Conservation (phyloP, 2,888 invertebrate genomes). For the Horisme vitalbata region DNA sequence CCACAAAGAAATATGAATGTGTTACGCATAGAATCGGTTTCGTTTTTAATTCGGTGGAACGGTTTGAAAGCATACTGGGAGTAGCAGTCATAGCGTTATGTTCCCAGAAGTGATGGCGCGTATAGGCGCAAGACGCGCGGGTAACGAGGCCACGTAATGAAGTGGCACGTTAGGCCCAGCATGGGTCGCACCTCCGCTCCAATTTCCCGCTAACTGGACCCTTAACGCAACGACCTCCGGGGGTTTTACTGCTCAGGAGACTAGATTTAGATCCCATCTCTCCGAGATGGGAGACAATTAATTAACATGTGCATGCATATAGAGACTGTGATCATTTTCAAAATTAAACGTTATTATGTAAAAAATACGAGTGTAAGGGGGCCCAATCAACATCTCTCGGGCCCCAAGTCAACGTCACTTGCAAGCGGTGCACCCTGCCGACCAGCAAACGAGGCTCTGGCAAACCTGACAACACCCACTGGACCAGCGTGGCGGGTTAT, state of each 20-base stretch:
- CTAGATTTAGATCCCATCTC: conserved; percentile 28
- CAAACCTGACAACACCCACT: too few species aligned
- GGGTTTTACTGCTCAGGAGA: conserved; percentile 50
- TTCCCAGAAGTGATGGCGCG: conserved; percentile 33
- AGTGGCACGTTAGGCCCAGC: conserved; percentile 63
- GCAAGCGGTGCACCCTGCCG: too few species aligned
- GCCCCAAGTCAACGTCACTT: too few species aligned
- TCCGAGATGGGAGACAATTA: conserved; percentile 32
- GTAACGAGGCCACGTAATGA: conserved; percentile 71
- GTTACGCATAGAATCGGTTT: conserved; percentile 22
- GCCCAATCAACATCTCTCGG: too few species aligned
- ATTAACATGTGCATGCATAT: conserved; percentile 24
- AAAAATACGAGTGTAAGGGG: too few species aligned
- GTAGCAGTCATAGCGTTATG: conserved; percentile 8
- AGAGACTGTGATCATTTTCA: neutral
- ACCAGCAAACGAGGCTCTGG: too few species aligned
- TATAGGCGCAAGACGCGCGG: conserved; percentile 43
- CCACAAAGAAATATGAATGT: conserved; percentile 49
- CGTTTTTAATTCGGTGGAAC: neutral
- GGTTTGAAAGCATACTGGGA: conserved; percentile 11
- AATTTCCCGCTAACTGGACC: conserved; percentile 69
- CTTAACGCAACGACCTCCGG: conserved; percentile 58
- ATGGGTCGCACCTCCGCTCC: conserved; percentile 58
- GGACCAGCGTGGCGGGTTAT: too few species aligned
- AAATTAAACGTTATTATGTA: too few species aligned